Base-by-base conservation (phyloP, 35 echinoderm and acorn worm genomes). In the Ophiothrix spiculata region DNA sequence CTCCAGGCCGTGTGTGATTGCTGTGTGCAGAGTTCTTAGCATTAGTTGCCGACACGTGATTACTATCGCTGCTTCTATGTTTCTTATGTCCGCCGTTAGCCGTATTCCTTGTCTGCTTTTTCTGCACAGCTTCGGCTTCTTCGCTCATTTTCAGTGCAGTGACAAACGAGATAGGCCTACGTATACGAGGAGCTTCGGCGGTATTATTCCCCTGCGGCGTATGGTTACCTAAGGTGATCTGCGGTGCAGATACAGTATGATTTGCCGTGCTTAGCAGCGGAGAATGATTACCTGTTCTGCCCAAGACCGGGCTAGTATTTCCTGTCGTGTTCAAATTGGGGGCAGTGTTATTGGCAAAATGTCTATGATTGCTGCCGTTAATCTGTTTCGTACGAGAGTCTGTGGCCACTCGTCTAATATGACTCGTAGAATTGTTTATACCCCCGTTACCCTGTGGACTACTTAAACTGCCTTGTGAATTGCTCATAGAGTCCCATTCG, bases 91-190 rank as follows among this genome's bases (percentile, higher is more conserved):
- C 80, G 39, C 79, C 45, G 37, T 45, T 84, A 37, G 49, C 46
- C 31, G 81, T 33, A 31, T 32, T 78, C 39, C 73, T 49, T 13
- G n/a, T 25, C 33, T 80, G 75, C 34, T 74, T 89, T 29, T 80
- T 79, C 86, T 79, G n/a, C 77, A 80, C 91, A 17, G 54, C 79
- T 29, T 91, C 88, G 16, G 85, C 73, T 42, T 98, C 95, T 49
- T 94, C 88, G 60, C 88, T 94, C 86, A 93, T 93, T 80, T 98
- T 90, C 32, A 98, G 85, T 3, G 95, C 95, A 0, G 95, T 98
- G 31, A 98, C 88, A 80, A 98, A 98, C 13, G 95, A 98, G 56
- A 98, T 98, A 4, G 95, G 95, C 16, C 95, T 84, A 29, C 95
- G 42, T 16, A 91, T 81, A 56, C 95, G 74, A 31, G 91, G 69